Evolutionary conservation across 23 tunicate genomes (phyloP), one percentile per base, ranked within the genome.

Genomic region (Phallusia fumigata): DNA sequence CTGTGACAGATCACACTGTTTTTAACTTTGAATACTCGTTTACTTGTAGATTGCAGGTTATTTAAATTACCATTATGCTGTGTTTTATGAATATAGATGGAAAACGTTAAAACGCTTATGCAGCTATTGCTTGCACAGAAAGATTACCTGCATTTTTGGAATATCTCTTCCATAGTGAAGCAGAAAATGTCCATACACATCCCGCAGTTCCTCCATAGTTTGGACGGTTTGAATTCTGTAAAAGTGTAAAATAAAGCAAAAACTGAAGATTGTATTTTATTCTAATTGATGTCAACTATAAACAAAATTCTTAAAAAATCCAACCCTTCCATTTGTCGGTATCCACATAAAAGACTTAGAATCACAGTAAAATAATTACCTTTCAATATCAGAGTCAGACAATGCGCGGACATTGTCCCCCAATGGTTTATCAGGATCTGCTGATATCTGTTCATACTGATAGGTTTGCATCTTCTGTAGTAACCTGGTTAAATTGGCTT

Each of bases 141-240:
- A 10, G 8, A 21, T 58, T 16, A 88, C 93, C 92, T 91, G 92
- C 95, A 97, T 89, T 52, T 93, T 92, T 32, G 97, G 99, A 18
- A 97, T 83, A 82, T 92, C 97, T 34, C 95, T 76, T n/a, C 99
- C 99, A 75, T 92, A 97, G 76, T 97, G 89, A 31, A 97, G 85
- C 53, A 88, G 84, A 49, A 95, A 95, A 53, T 95, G 95, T 12
- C 76, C 83, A 77, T 87, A 90, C 50, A 95, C 87, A 78, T 90
- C 95, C 2, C 80, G 69, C 24, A 86, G 72, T 49, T 90, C 99
- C 36, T 90, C 95, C 89, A 90, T 88, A 0, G 92, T 90, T 76
- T 90, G 95, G 12, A 95, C 89, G 30, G 82, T 40, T 73, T 90
- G 92, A 24, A 95, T 86, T 76, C 99, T 90, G 74, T 13, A 47